A percentile compares a stretch with the other conserved stretches of the same genome.
Conservation (phyloP, 1,140 invertebrate species). For the Danaus melanippus region DNA sequence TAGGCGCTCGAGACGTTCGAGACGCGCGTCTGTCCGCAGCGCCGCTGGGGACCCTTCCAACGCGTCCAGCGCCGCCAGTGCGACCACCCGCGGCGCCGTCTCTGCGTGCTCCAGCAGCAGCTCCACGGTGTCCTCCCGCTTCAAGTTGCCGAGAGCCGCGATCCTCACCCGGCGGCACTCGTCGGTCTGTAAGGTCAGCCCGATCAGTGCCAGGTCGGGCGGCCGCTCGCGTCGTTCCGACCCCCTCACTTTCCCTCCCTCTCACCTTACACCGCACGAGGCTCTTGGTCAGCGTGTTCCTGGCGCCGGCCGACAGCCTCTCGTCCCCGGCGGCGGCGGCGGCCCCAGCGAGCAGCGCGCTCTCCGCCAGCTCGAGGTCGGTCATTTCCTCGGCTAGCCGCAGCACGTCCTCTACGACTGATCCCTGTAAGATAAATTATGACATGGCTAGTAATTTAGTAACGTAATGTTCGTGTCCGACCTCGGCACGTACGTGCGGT, state of each 20-base stretch:
- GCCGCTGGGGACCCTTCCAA: constrained; percentile 11
- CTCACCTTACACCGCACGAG: constrained; percentile 25
- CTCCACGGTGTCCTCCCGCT: constrained; percentile 26
- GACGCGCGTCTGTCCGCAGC: constrained; percentile 6
- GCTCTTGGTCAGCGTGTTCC: constrained; percentile 6
- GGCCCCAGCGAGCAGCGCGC: constrained; percentile 21
- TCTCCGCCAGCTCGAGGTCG: constrained; percentile 9
- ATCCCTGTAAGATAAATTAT: constrained; percentile 8
- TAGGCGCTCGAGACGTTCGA: constrained; percentile 20
- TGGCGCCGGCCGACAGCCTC: constrained; percentile 11
- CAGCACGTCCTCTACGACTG: constrained; percentile 16
- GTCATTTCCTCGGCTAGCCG: constrained; percentile 13
- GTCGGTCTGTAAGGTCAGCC: constrained; percentile 21
- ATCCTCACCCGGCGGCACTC: constrained; percentile 24
- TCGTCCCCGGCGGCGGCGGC: constrained; percentile 9
- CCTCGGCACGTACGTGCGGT: constrained; percentile 7
- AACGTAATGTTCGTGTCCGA: no score
- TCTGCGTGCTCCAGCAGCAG: constrained; percentile 30
- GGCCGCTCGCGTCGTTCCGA: no score
- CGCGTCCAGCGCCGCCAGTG: constrained; percentile 18
- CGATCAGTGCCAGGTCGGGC: neutral
- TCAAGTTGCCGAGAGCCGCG: constrained; percentile 38
- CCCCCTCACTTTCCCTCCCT: no score
- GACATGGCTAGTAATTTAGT: neutral
- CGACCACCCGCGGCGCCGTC: constrained; percentile 12